phyloP scores from a whole-genome alignment of 2,888 invertebrate species.

The Aleiodes alternator region DNA sequence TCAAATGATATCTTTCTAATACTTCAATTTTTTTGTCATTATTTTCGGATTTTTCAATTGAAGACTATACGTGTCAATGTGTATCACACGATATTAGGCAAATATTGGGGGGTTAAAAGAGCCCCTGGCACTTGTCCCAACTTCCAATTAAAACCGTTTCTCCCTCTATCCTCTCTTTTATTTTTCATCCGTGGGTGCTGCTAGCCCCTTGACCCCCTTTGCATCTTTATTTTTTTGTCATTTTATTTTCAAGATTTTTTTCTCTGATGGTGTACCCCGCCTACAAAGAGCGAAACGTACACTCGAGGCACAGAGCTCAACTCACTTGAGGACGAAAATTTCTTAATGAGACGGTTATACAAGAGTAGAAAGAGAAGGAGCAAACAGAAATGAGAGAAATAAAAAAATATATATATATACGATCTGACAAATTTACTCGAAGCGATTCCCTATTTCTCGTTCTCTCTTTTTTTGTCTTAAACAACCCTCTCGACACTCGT shows the following conservation, averaged over 20 bases:
- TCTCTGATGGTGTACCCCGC: conserved; percentile 50
- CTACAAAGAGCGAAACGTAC: conserved; percentile 29
- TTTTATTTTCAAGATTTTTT: conserved; percentile 65
- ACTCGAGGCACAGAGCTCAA: conserved; percentile 42
- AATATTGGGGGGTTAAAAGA: neutral
- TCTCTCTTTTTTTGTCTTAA: neutral
- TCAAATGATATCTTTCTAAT: neutral
- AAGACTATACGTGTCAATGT: neutral
- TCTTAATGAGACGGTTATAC: conserved; percentile 49
- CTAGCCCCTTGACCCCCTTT: conserved; percentile 28
- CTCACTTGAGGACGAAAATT: conserved; percentile 51
- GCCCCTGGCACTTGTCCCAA: conserved; percentile 17
- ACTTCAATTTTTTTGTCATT: neutral
- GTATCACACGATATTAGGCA: conserved; percentile 1
- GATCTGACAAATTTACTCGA: conserved; percentile 36
- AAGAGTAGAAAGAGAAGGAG: conserved; percentile 36
- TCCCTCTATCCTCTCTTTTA: conserved; percentile 39
- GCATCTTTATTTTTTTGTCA: conserved; percentile 44
- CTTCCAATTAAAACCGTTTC: conserved; percentile 60
- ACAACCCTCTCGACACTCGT: conserved; percentile 18
- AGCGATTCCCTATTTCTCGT: neutral
- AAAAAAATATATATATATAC: neutral
- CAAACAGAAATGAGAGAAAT: neutral
- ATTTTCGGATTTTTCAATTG: neutral
- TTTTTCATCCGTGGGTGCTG: neutral